Evolutionary conservation across 2,888 invertebrate genomes (phyloP), one percentile per base, ranked within the genome.

Genomic region (Drosophila quinaria): DNA sequence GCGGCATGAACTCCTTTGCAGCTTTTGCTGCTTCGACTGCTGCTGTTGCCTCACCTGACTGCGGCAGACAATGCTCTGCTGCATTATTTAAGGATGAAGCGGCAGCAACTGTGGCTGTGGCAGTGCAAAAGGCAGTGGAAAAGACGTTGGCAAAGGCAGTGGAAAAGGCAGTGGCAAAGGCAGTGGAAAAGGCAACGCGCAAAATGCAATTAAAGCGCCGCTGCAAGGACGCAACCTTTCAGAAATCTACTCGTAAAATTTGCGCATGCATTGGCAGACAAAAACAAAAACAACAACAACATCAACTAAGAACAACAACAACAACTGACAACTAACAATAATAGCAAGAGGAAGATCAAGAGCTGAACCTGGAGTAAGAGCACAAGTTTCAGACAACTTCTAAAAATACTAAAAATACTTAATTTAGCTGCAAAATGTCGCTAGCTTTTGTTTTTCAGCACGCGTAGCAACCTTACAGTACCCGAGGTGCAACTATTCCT

Each of bases 381-480:
- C 67, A 50, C 70, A 73, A 86, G 65, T 71, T 78, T 63, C 74
- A 66, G 80, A 66, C 75, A 82, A 80, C 68, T 88, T 71, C 81
- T 73, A 86, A 85, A 87, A 86, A 89, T 84, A 81, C 79, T 84
- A 86, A 81, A 87, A 87, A 89, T 87, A 87, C 90, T 86, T 86
- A 89, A 89, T 86, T 87, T 89, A 84, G 87, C 84, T 87, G 74
- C 65, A 87, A 84, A 89, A 84, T 84, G 87, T 89, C 84, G 81
- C 65, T 87, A 70, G 87, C 87, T 84, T 89, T 84, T 84, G 81
- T 83, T 87, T 83, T 69, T 70, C 65, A 63, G 64, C 54, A 58
- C 74, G 78, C 80, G 70, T 67, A 78, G 70, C 72, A 69, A 80
- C 58, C 74, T 58, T 59, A 49, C 60, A 42, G 67, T 56, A 31